Evolutionary conservation across 2,113 vertebrate genomes (phyloP).

Genomic region (Nansenia antarctica): DNA sequence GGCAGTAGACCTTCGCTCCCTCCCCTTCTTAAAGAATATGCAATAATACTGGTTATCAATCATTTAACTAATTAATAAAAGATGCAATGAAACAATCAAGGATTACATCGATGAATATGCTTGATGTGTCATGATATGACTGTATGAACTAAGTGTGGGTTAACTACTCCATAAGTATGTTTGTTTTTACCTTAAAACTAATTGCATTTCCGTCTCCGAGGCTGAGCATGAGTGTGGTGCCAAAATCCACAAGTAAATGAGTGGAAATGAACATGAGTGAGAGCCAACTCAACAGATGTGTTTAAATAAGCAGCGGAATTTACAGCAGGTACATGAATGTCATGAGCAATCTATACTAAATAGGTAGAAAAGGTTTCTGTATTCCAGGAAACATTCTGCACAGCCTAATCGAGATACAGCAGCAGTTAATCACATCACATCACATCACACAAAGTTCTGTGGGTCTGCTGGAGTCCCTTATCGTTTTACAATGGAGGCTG

Average conservation of each 20-base stretch:
- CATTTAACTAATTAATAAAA: neutral
- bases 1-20: neutral
- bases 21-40: neutral
- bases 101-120: neutral
- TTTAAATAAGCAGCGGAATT: neutral
- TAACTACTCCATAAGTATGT: neutral
- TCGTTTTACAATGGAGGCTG: neutral
- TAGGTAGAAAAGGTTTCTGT: constrained; percentile 7
- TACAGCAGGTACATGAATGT: constrained; percentile 13
- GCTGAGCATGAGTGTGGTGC: neutral
- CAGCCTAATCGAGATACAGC: constrained; percentile 29
- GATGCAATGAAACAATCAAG: neutral
- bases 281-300: constrained; percentile 19
- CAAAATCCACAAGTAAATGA: constrained; percentile 13
- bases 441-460: constrained; percentile 14
- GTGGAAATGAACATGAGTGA: neutral
- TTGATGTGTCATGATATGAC: neutral
- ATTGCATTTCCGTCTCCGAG: constrained; percentile 1
- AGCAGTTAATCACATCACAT: constrained; percentile 33
- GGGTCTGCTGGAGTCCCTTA: constrained; percentile 14
- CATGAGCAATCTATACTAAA: constrained; percentile 26
- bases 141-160: neutral
- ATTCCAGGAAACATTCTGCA: constrained; percentile 5
- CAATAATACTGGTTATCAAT: too few relatives aligned
- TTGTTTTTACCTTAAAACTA: neutral